These are phyloP conservation scores for Lochmaea crataegi DNA, from an alignment of 2,888 invertebrate genomes.

Conservation along the genomic window DNA sequence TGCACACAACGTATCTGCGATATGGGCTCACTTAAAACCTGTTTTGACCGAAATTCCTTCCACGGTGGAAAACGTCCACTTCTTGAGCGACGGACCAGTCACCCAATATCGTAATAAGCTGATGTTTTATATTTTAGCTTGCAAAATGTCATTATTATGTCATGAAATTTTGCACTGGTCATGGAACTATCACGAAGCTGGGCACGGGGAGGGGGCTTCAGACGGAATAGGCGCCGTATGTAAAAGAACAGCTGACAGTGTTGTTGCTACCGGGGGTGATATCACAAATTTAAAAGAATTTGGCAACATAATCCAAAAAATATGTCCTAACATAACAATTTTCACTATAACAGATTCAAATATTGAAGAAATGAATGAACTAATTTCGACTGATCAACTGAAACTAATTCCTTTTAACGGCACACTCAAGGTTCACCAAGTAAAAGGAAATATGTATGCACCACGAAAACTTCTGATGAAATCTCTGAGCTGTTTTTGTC, in stretches of 20 bases:
- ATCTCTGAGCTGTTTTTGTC: too few species aligned
- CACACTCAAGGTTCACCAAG: too few species aligned
- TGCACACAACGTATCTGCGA: constrained; percentile 17
- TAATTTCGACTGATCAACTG: too few species aligned
- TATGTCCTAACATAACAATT: too few species aligned
- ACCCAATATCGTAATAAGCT: constrained; percentile 19
- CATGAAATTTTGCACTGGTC: constrained; percentile 17
- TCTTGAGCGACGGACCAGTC: constrained; percentile 30
- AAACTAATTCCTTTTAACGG: too few species aligned
- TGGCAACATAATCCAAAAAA: too few species aligned
- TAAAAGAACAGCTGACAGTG: constrained; percentile 3
- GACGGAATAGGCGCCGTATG: background rate
- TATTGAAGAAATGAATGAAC: too few species aligned
- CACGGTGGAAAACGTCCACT: constrained; percentile 17
- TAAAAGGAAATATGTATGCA: too few species aligned
- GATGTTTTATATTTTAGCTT: constrained; percentile 25
- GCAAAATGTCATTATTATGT: constrained; percentile 14
- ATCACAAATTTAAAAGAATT: too few species aligned
- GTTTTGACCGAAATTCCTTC: constrained; percentile 12
- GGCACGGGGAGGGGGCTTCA: background rate
- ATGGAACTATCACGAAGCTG: constrained; percentile 51
- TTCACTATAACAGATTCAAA: too few species aligned
- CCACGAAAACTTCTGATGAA: too few species aligned
- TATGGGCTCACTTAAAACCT: constrained; percentile 28
- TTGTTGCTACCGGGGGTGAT: too few species aligned